Evolutionary conservation across 1,140 invertebrate genomes (phyloP), one percentile per base, ranked within the genome.

Genomic region (Drosophila subpulchrella): DNA sequence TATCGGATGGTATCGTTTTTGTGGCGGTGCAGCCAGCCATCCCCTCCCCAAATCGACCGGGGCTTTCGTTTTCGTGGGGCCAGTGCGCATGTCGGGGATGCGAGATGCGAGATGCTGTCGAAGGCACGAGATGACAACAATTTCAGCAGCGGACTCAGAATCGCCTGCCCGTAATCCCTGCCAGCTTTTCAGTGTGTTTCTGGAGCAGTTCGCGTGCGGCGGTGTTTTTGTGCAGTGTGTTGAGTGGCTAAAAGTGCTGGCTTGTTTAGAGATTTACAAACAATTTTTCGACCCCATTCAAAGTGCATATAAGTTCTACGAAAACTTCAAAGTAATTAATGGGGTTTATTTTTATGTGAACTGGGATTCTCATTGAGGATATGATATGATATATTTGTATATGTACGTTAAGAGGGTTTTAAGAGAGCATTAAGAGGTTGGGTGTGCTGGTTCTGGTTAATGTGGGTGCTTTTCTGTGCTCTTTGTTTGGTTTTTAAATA

Each of bases 141-240:
- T 47, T 56, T 51, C 44, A 73, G 62, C 39, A 65, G 46, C 38
- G 39, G 39, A 62, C 58, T 62, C 54, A 54, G 70, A 32, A 44
- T 38, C 34, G 30, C 36, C 41, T 47, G 50, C n/a, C 57, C 53
- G 46, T 59, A 58, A 72, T 61, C 46, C 47, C 61, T 65, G 36
- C 74, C 50, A 51, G 38, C 56, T 57, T 51, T 81, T 86, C 71
- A 86, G 79, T 86, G 53, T 61, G 70, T 66, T 72, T 67, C 68
- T 73, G 56, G 47, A 70, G 79, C 79, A 86, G 83, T 74, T 88
- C 65, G 84, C 75, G 84, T 73, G 63, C 61, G 84, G 83, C 57
- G 57, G 75, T 42, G 70, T 56, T 51, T 24, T 51, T 50, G 67
- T 48, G 50, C 20, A 24, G 42, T 47, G 42, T 47, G 50, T 46